phyloP scores from a whole-genome alignment of 2,113 vertebrate genomes.

The Sebastes fasciatus region DNA sequence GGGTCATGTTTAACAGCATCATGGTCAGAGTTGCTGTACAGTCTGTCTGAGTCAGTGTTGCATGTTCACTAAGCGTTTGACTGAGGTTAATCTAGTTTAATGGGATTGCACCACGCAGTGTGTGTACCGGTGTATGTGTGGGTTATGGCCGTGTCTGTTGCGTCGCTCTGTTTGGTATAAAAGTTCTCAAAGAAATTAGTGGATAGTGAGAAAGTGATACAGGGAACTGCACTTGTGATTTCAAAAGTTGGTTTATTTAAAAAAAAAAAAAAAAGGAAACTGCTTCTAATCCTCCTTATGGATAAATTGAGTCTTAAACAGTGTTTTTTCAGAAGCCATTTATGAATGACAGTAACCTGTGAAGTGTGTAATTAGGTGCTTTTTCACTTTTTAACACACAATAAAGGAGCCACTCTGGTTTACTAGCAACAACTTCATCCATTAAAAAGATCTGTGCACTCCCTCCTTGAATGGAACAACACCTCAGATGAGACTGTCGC shows the following conservation, averaged over 20 bases:
- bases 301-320: background rate
- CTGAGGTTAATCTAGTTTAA: constrained; percentile 54
- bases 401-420: constrained; percentile 6
- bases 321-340: background rate
- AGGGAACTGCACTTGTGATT: constrained; percentile 1
- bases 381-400: constrained; percentile 16
- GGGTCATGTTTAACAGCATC: constrained; percentile 41
- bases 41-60: constrained; percentile 39
- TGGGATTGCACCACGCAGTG: background rate
- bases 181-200: constrained; percentile 2
- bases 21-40: constrained; percentile 32
- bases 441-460: constrained; percentile 19
- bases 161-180: background rate
- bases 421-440: constrained; percentile 7
- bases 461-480: constrained; percentile 8
- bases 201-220: constrained; percentile 2
- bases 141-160: background rate
- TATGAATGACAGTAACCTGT: constrained; percentile 2
- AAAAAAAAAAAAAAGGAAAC: background rate
- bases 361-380: constrained; percentile 42
- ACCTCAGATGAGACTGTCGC: constrained; percentile 33
- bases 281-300: background rate
- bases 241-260: background rate
- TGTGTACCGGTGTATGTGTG: background rate
- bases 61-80: constrained; percentile 33